Evolutionary conservation across 1,140 invertebrate species (phyloP), one percentile per base, ranked within the genome.

Genomic region (Heliothis virescens): DNA sequence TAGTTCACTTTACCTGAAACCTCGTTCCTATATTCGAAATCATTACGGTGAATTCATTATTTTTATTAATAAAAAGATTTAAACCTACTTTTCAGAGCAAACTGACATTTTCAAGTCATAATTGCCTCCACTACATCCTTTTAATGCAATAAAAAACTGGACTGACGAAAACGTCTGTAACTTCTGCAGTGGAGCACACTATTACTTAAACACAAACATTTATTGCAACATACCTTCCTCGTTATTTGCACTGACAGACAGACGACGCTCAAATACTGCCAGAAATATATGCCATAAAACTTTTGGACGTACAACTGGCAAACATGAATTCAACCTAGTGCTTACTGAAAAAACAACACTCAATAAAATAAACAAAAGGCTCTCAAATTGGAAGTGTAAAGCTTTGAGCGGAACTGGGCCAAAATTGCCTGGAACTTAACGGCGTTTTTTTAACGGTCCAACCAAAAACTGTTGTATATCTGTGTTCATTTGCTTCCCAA

Each of bases 341-440:
- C 63, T 50, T 67, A 60, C 53, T 60, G 55, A 75, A 50, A 75
- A 74, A 75, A 75, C 34, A 75, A 59, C 55, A 72, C 52, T 72
- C 41, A 75, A 75, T 75, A 60, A 75, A 75, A 75, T 60, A 50
- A 60, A 75, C 55, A 60, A 75, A 62, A 75, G 34, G 57, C 57
- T 75, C 55, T 75, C 57, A 62, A 75, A 75, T 75, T 60, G 72
- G 72, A 75, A 62, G 59, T 75, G 55, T 62, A 75, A 75, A 75
- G 57, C 72, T 75, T 75, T 60, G 55, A 75, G 57, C 55, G 34
- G 72, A 62, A 75, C 72, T 48, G 55, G 55, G n/a, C 50, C 55
- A 26, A 60, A 60, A 75, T 48, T 62, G 55, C 57, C 69, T 21
- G 41, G 60, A 72, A 62, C 47, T 62, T 75, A 57, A 41, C 57